Evolutionary conservation across 1,140 invertebrate species (phyloP), one percentile per base, ranked within the genome.

Genomic region (Hormaphis cornu): DNA sequence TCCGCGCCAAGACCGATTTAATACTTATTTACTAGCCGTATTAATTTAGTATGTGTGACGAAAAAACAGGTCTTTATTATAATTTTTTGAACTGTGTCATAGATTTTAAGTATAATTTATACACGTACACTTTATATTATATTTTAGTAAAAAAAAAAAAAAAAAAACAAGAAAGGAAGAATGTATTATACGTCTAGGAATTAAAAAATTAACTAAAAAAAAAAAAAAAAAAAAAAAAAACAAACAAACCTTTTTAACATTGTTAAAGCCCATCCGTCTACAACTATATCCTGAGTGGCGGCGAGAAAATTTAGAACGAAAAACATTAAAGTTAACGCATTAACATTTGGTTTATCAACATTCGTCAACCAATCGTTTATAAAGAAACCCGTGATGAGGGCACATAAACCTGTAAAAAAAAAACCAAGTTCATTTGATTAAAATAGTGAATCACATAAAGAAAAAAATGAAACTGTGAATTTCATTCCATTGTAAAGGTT

Each of bases 221-320:
- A 28, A 22, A 33, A 20, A 9, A 61, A 33, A 33, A 54, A 12
- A 18, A 10, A 1, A 54, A 54, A 58, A 35, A n/a, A 30, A 35
- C 14, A 37, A 24, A 58, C 18, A 73, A 78, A 89, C 86, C 90
- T 89, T 77, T 95, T 92, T 1, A 99, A 80, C 92, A 99, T 98
- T 4, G 97, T 99, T 1, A 99, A 79, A 1, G 97, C 97, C 97
- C 97, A 99, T 7, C 97, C 97, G 84, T 99, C 97, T 1, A 99
- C 96, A 59, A 95, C 96, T 76, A 99, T 98, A 79, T 99, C 97
- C 81, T 99, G 97, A 18, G 96, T 99, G 1, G 97, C 96, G 6
- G 95, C 95, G 58, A 99, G 81, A 74, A 98, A 96, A 75, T 97
- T 98, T 2, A 14, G 8, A 1, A n/a, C 8, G 7, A 59, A 42